A percentile compares a stretch with the other conserved stretches of the same genome.
Conservation (phyloP, 1,140 invertebrate genomes). For the Yoshiicerus persimilis region DNA sequence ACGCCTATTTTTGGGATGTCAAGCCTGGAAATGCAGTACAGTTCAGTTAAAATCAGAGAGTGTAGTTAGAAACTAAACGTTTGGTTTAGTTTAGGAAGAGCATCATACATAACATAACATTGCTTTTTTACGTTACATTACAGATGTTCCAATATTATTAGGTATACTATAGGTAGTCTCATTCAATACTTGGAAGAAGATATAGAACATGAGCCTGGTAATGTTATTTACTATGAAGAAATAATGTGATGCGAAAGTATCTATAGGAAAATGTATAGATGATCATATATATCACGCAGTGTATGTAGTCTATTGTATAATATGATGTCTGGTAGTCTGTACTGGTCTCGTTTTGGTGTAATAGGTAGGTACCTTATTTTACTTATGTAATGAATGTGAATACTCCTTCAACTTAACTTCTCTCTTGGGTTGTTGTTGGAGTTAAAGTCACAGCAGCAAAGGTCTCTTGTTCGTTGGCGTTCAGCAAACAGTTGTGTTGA, state of each 20-base stretch:
- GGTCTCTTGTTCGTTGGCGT: not conserved
- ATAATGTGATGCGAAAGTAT: not conserved
- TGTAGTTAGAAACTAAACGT: not conserved
- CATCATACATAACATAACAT: not conserved
- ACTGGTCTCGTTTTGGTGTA: too few relatives aligned
- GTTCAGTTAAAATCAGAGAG: not conserved
- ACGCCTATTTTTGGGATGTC: conserved; percentile 42
- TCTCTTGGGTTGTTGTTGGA: not conserved
- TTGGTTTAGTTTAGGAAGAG: not conserved
- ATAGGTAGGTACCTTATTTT: not conserved
- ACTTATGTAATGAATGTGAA: not conserved
- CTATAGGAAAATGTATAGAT: not conserved
- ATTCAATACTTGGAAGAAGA: not conserved
- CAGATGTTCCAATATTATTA: not conserved
- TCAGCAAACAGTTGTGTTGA: not conserved
- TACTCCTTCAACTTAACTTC: not conserved
- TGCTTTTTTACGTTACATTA: not conserved
- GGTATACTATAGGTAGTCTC: not conserved
- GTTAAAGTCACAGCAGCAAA: not conserved
- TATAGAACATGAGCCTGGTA: not conserved
- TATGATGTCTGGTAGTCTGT: not conserved
- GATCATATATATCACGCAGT: not conserved
- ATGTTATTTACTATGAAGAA: not conserved
- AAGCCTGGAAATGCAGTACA: conserved; percentile 38
- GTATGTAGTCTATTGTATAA: too few relatives aligned